Conservation (phyloP, 2,797 vertebrate genomes). For the Protosalanx chinensis region DNA sequence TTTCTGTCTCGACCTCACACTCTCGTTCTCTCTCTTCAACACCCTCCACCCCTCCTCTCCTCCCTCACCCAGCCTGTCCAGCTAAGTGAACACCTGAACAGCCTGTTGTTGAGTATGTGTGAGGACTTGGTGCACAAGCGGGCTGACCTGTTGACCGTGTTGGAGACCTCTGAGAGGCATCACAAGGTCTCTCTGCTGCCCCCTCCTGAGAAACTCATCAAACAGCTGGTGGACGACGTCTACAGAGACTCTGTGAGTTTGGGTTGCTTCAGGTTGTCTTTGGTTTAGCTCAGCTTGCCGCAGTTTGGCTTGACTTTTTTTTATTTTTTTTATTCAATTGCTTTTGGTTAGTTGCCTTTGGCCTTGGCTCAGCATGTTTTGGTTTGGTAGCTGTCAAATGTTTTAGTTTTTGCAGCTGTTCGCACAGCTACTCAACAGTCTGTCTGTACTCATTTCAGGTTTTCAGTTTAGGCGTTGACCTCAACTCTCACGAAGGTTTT, state of each 20-base stretch:
- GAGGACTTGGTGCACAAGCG: slow-evolving; percentile 75
- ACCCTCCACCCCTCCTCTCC: not conserved
- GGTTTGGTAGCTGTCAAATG: not conserved
- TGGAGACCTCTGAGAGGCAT: slow-evolving; percentile 74
- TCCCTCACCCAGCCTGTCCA: slow-evolving; percentile 72
- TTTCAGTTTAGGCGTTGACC: too few species aligned
- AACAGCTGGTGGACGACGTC: slow-evolving; percentile 75
- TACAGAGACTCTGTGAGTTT: slow-evolving; percentile 65
- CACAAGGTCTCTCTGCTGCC: slow-evolving; percentile 65
- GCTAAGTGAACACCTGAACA: slow-evolving; percentile 74
- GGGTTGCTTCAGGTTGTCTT: not conserved
- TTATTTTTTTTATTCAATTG: not conserved
- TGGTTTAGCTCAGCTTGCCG: not conserved
- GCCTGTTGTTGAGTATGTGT: slow-evolving; percentile 82
- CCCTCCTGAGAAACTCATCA: slow-evolving; percentile 67
- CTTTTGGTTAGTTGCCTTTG: not conserved
- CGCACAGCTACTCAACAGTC: too few species aligned
- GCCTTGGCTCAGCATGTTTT: too few species aligned
- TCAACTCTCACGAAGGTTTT: too few species aligned
- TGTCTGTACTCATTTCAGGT: too few species aligned
- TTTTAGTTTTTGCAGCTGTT: not conserved
- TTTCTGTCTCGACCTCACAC: not conserved
- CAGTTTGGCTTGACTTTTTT: not conserved
- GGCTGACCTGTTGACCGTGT: slow-evolving; percentile 70
- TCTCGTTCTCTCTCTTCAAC: not conserved